A percentile compares a stretch with the other conserved stretches of the same genome.
Evolutionary conservation across 2,888 invertebrate species (phyloP).

Genomic region (Aphrophora alni): DNA sequence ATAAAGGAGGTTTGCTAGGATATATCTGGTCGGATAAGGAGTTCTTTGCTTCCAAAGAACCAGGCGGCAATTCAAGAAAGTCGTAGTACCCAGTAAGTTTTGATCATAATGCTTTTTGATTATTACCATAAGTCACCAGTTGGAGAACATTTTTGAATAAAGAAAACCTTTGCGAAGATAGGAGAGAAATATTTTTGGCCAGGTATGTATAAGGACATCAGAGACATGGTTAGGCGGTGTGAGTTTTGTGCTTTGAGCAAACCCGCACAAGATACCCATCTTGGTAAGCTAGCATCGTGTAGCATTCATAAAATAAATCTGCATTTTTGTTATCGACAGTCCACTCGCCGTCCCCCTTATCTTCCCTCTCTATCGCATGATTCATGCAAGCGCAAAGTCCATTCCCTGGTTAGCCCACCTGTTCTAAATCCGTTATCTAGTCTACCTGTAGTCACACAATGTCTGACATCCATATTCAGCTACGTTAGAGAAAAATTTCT

Average conservation of each 20-base stretch:
- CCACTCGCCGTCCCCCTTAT: too few species aligned
- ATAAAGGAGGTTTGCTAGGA: background rate
- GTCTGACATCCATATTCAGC: too few species aligned
- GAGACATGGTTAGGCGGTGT: slow-evolving; percentile 2
- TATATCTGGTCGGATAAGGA: background rate
- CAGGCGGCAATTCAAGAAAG: background rate
- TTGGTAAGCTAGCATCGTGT: background rate
- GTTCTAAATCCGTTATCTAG: too few species aligned
- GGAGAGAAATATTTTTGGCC: slow-evolving; percentile 18
- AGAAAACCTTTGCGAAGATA: slow-evolving; percentile 6
- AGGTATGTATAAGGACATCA: slow-evolving; percentile 15
- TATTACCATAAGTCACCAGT: background rate
- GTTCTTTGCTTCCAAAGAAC: background rate
- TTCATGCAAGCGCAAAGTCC: too few species aligned
- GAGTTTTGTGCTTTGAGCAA: slow-evolving; percentile 10
- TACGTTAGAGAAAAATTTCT: too few species aligned
- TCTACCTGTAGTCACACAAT: too few species aligned
- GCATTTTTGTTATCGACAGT: too few species aligned
- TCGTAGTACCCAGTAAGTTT: background rate
- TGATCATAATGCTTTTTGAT: slow-evolving; percentile 11
- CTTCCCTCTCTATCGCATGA: too few species aligned
- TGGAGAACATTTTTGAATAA: slow-evolving; percentile 7
- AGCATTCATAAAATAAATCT: too few species aligned
- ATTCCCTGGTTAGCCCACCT: too few species aligned
- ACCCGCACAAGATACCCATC: slow-evolving; percentile 16